Evolutionary conservation across 2,888 invertebrate species (phyloP), one percentile per base, ranked within the genome.

Genomic region (Drosophila mulleri): DNA sequence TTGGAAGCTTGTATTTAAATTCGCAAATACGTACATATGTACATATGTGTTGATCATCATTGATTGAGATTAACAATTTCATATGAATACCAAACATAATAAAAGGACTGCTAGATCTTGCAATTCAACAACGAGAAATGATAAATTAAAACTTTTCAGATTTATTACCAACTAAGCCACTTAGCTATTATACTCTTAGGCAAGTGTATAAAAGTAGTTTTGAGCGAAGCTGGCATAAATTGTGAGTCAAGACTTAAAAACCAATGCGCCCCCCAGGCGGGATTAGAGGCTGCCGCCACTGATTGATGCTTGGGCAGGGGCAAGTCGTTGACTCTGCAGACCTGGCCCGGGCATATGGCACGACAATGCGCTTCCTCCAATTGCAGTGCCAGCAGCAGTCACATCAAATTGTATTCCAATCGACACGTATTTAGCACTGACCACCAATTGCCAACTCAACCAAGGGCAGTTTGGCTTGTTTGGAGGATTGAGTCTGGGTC

Each of bases 371-470:
- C 50, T 50, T 42, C 72, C 62, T 42, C 57, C 63, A 39, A 12
- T 29, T 62, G 62, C 56, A 45, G 20, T 32, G 29, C 35, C 67
- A 65, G 67, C 37, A 37, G 37, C 67, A 70, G 64, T 58, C 84
- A 73, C 75, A 87, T 83, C 82, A 69, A 75, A 77, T 72, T 50
- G 69, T 72, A 78, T 64, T 82, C 70, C 71, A 85, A 82, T 84
- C 83, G 72, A 84, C 83, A 85, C 85, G 83, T 88, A 84, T 85
- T 84, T 88, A 84, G 81, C 82, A 78, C 45, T 53, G 72, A 54
- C 65, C 72, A 75, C 83, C 80, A 80, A 71, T 75, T 70, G 75
- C 71, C 11, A 69, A 62, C 50, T 67, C 64, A 56, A 58, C 65
- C 73, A 52, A 67, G 47, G 45, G 63, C 63, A 52, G 20, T 8